Evolutionary conservation across 2,113 vertebrate species (phyloP).

Genomic region (Salvelinus sp.): DNA sequence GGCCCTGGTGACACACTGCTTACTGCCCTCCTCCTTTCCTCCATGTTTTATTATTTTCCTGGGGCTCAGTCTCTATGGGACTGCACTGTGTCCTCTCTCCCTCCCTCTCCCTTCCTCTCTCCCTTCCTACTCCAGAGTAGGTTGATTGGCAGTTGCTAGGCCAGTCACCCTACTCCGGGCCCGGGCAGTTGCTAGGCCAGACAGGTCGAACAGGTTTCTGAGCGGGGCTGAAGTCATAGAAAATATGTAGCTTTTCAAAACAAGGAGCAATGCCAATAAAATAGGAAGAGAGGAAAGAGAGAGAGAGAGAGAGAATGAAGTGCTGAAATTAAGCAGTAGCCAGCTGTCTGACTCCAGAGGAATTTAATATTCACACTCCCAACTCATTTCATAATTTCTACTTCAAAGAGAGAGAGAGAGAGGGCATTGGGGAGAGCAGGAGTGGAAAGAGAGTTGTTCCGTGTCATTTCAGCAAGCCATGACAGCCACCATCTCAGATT

Average conservation of each 20-base stretch:
- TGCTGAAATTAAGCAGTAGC: not conserved
- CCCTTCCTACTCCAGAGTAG: too few species aligned
- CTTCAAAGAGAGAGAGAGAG: slow-evolving; percentile 11
- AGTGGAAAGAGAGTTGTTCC: not conserved
- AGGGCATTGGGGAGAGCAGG: not conserved
- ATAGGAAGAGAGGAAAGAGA: not conserved
- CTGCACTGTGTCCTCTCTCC: not conserved
- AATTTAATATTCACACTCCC: not conserved
- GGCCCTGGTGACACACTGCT: not conserved
- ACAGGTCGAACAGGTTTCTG: slow-evolving; percentile 18
- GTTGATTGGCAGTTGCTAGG: too few species aligned
- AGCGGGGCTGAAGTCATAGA: slow-evolving; percentile 61
- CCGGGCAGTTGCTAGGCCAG: not conserved
- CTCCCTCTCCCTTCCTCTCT: not conserved
- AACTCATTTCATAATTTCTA: slow-evolving; percentile 5
- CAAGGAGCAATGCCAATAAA: slow-evolving; percentile 32
- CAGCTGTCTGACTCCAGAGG: not conserved
- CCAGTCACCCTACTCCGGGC: too few species aligned
- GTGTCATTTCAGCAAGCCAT: too few species aligned
- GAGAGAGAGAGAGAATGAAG: not conserved
- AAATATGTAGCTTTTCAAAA: slow-evolving; percentile 64
- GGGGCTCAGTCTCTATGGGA: not conserved
- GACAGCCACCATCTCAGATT: too few species aligned
- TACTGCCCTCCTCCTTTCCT: not conserved
- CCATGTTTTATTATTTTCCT: not conserved